phyloP scores from a whole-genome alignment of 1,140 invertebrate species.

The Eupristina koningsbergeri region DNA sequence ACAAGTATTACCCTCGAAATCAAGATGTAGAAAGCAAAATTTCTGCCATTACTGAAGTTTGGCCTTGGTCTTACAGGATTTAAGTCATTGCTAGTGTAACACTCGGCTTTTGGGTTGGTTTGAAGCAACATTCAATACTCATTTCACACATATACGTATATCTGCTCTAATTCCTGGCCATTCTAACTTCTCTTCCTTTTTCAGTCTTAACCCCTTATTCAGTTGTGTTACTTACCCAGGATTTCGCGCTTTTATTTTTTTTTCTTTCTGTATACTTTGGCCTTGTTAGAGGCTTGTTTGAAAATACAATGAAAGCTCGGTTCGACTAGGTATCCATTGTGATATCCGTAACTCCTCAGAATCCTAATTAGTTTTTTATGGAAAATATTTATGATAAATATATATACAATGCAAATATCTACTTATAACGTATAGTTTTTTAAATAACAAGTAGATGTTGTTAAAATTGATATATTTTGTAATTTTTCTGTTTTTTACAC shows the following conservation, averaged over 20 bases:
- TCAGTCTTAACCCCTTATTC: neutral
- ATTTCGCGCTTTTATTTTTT: neutral
- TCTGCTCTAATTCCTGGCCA: neutral
- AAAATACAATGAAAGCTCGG: neutral
- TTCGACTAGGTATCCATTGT: neutral
- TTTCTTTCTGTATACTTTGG: neutral
- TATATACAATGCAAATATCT: no score
- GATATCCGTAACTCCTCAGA: no score
- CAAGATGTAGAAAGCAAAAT: neutral
- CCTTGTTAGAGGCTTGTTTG: constrained; percentile 51
- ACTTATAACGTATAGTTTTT: no score
- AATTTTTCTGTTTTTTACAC: no score
- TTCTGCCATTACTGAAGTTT: neutral
- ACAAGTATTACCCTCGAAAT: neutral
- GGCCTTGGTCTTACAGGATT: neutral
- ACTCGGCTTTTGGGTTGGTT: neutral
- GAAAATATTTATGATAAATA: no score
- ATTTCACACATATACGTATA: neutral
- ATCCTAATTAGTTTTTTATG: no score
- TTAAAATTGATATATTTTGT: no score
- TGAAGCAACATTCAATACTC: neutral
- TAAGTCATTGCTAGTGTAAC: neutral
- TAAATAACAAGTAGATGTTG: no score
- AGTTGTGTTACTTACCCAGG: neutral
- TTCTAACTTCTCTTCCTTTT: neutral